A percentile compares a stretch with the other conserved stretches of the same genome.
Conservation (phyloP, 1,140 invertebrate species). For the Drosophila bocki region DNA sequence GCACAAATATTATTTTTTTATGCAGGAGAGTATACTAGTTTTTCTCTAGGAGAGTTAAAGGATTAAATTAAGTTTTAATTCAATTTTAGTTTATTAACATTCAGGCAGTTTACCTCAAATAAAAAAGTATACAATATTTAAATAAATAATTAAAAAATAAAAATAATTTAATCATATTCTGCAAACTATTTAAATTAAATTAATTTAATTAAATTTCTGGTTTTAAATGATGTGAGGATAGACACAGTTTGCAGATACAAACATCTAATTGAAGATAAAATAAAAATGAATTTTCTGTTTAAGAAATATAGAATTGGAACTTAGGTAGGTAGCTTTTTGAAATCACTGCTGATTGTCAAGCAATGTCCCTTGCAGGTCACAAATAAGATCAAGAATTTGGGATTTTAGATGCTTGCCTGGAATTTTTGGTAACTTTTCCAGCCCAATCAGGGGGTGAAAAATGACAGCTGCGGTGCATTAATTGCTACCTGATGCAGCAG, state of each 20-base stretch:
- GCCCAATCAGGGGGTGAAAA: constrained; percentile 10
- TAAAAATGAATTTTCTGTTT: not conserved
- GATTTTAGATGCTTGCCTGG: not conserved
- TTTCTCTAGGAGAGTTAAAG: no score
- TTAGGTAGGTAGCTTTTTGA: not conserved
- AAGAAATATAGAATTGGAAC: not conserved
- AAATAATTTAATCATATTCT: no score
- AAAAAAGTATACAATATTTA: no score
- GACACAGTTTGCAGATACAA: not conserved
- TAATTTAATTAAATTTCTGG: not conserved
- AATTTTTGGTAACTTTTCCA: not conserved
- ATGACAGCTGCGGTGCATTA: not conserved
- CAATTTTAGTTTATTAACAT: no score
- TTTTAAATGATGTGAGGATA: not conserved
- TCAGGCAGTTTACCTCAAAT: no score
- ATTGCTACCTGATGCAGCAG: constrained; percentile 17
- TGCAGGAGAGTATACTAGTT: no score
- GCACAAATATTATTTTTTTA: no score
- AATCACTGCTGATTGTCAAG: not conserved
- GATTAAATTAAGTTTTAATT: no score
- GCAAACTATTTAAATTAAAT: no score
- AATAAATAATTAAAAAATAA: no score
- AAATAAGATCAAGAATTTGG: not conserved
- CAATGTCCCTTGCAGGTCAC: not conserved
- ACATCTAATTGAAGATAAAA: not conserved